Percentiles rank a stretch among this genome's conserved stretches.
phyloP scores from a whole-genome alignment of 2,113 vertebrate species.

The Planiliza haematocheilus region DNA sequence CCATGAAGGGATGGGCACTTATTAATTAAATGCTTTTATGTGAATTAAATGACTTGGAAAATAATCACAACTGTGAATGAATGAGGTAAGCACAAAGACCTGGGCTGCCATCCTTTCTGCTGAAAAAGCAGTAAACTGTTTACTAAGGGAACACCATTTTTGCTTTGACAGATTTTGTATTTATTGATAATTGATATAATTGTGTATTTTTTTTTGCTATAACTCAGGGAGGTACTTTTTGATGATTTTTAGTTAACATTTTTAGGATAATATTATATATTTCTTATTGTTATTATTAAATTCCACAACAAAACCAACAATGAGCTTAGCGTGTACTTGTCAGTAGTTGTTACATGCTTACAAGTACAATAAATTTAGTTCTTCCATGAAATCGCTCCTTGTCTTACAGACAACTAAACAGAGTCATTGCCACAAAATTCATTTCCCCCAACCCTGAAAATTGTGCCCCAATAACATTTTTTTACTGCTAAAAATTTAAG shows the following conservation, averaged over 20 bases:
- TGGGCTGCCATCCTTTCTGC: constrained; percentile 38
- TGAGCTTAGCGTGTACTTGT: too few relatives aligned
- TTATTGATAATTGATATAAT: constrained; percentile 51
- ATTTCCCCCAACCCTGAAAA: too few relatives aligned
- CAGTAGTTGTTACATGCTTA: too few relatives aligned
- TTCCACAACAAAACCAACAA: too few relatives aligned
- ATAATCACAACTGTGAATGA: constrained; percentile 64
- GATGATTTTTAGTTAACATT: constrained; percentile 1
- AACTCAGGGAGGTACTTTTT: constrained; percentile 20
- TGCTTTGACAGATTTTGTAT: constrained; percentile 40
- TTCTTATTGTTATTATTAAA: neutral
- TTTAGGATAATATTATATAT: neutral
- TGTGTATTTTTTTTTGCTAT: constrained; percentile 13
- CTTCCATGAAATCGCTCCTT: too few relatives aligned
- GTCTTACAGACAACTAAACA: too few relatives aligned
- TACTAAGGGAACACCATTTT: constrained; percentile 14
- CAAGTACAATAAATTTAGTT: too few relatives aligned
- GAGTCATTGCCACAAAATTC: too few relatives aligned
- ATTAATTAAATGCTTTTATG: constrained; percentile 82
- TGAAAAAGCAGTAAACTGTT: constrained; percentile 52
- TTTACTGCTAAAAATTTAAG: too few relatives aligned
- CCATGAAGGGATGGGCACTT: constrained; percentile 58
- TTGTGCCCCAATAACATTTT: too few relatives aligned
- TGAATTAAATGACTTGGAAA: constrained; percentile 77
- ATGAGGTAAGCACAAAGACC: constrained; percentile 71